Evolutionary conservation across 2,797 vertebrate species (phyloP).

Genomic region (Sebastes vulpes): DNA sequence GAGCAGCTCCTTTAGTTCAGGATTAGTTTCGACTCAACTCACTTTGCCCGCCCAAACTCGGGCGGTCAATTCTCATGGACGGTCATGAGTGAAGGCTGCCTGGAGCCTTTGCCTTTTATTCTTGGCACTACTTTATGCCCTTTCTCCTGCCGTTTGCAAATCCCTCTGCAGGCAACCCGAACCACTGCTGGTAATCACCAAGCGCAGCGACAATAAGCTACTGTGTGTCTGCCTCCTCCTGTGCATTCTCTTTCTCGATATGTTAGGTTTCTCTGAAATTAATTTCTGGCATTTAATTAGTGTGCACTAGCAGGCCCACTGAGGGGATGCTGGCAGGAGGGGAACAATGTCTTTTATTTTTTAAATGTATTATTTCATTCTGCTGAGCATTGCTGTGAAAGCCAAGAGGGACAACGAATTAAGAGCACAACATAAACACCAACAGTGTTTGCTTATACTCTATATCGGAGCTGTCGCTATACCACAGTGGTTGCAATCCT

Average conservation of each 20-base stretch:
- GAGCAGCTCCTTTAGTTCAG: slow-evolving; percentile 59
- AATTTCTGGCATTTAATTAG: slow-evolving; percentile 76
- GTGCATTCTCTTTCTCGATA: slow-evolving; percentile 44
- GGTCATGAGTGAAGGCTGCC: slow-evolving; percentile 44
- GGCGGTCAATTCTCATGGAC: slow-evolving; percentile 62
- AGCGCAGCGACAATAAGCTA: slow-evolving; percentile 37
- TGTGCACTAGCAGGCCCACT: slow-evolving; percentile 30
- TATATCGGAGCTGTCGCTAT: slow-evolving; percentile 32
- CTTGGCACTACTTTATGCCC: slow-evolving; percentile 30
- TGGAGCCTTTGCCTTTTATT: slow-evolving; percentile 44
- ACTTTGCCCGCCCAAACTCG: slow-evolving; percentile 49
- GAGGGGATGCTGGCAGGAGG: slow-evolving; percentile 46
- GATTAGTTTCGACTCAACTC: slow-evolving; percentile 75
- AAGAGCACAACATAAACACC: slow-evolving; percentile 39
- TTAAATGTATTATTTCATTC: slow-evolving; percentile 48
- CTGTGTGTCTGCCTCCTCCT: slow-evolving; percentile 31
- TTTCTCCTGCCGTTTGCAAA: slow-evolving; percentile 44
- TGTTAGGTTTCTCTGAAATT: slow-evolving; percentile 63
- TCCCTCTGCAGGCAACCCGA: slow-evolving; percentile 39
- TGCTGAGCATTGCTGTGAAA: slow-evolving; percentile 36
- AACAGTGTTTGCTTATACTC: slow-evolving; percentile 30
- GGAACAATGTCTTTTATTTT: slow-evolving; percentile 27
- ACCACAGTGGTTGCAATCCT: neutral
- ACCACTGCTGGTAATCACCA: slow-evolving; percentile 54
- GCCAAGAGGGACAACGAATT: slow-evolving; percentile 27